Percentiles rank a stretch among this genome's conserved stretches.
phyloP scores from a whole-genome alignment of 2,888 invertebrate genomes.

The Rambutsinella grinnellia region DNA sequence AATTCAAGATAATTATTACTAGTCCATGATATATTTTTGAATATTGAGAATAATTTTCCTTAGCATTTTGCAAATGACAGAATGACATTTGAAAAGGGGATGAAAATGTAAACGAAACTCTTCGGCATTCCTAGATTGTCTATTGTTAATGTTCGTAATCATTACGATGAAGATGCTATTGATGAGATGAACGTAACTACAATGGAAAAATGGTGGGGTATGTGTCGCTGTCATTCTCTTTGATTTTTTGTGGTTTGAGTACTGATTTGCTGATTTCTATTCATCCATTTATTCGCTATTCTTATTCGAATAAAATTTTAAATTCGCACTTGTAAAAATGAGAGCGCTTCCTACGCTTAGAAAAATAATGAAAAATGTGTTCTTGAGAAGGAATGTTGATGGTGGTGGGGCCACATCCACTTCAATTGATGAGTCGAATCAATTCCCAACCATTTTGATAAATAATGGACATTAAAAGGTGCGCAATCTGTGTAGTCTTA shows the following conservation, averaged over 20 bases:
- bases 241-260: not conserved
- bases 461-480: constrained; percentile 33
- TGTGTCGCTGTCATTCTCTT: not conserved
- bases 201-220: not conserved
- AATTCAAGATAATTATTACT: too few species aligned
- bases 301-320: not conserved
- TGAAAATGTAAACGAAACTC: not conserved
- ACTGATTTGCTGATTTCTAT: constrained; percentile 31
- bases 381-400: not conserved
- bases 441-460: constrained; percentile 20
- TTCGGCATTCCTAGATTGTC: constrained; percentile 16
- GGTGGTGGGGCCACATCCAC: not conserved
- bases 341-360: constrained; percentile 30
- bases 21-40: too few species aligned
- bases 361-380: constrained; percentile 15
- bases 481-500: not conserved
- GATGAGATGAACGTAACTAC: not conserved
- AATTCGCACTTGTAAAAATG: not conserved
- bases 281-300: not conserved
- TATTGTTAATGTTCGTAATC: constrained; percentile 33
- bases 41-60: too few species aligned
- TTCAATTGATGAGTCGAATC: constrained; percentile 20
- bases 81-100: constrained; percentile 39
- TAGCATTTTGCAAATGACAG: constrained; percentile 15
- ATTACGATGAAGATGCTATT: constrained; percentile 13